Percentiles rank a stretch among this genome's conserved stretches.
phyloP scores from a whole-genome alignment of 2,797 vertebrate species.

The Manis crassicaudata region DNA sequence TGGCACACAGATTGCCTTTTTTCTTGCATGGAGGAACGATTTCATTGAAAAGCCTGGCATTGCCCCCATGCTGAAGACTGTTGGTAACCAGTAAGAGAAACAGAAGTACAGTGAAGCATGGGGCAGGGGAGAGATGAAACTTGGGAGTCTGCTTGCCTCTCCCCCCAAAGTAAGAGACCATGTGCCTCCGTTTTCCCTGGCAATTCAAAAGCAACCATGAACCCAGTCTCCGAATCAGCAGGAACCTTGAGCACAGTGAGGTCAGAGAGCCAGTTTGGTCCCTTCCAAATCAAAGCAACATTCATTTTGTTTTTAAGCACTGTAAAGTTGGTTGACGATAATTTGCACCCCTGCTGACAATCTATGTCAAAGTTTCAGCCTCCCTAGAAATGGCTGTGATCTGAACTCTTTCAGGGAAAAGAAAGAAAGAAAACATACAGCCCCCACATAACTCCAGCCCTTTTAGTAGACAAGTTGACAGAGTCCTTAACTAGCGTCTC shows the following conservation, averaged over 20 bases:
- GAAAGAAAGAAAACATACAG: conserved; percentile 9
- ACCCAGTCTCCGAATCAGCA: background rate
- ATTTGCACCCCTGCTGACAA: conserved; percentile 73
- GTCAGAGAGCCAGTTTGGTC: background rate
- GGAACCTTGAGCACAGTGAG: background rate
- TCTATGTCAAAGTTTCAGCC: conserved; percentile 76
- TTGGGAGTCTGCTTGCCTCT: background rate
- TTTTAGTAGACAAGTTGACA: conserved; percentile 69
- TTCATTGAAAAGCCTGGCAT: conserved; percentile 22
- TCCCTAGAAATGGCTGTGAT: conserved; percentile 73
- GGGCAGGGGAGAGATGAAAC: background rate
- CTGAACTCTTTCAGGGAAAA: conserved; percentile 74
- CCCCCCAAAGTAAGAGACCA: conserved; percentile 1
- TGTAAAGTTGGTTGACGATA: conserved; percentile 68
- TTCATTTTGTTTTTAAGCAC: conserved; percentile 72
- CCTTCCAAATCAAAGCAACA: conserved; percentile 56
- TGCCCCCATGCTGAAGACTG: background rate
- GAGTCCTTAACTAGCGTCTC: conserved; percentile 66
- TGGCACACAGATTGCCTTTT: background rate
- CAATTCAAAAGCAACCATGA: background rate
- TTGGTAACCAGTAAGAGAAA: background rate
- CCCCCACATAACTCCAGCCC: conserved; percentile 38
- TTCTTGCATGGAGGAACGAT: background rate
- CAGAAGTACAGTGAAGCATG: background rate
- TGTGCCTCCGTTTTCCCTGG: background rate